Conservation (phyloP, 2,113 vertebrate species). For the Neodon shergylaensis region DNA sequence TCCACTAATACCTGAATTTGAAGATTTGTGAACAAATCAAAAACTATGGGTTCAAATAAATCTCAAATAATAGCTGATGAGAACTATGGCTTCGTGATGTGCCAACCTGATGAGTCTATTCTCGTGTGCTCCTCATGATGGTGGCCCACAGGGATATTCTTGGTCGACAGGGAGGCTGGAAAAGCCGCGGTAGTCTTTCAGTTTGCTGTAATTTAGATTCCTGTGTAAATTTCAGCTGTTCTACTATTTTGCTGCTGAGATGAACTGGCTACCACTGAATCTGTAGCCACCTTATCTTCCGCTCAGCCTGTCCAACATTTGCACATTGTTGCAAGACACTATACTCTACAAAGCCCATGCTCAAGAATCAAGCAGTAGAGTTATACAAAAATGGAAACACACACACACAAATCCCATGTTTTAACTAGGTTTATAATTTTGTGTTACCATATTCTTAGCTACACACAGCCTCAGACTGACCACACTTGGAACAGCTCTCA, state of each 20-base stretch:
- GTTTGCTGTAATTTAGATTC: not conserved
- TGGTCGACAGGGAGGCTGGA: not conserved
- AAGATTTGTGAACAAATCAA: not conserved
- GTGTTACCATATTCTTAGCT: not conserved
- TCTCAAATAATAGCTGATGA: not conserved
- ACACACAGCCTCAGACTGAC: not conserved
- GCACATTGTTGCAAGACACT: not conserved
- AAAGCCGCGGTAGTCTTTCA: not conserved
- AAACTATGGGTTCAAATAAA: not conserved
- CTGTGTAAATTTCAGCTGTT: not conserved
- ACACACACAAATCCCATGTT: not conserved
- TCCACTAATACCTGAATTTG: not conserved
- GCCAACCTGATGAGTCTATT: not conserved
- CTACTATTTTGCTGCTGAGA: fast-evolving
- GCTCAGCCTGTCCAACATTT: not conserved
- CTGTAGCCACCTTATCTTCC: not conserved
- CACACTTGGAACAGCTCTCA: not conserved
- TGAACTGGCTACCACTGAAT: not conserved
- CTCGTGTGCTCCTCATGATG: not conserved
- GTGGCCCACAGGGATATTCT: not conserved
- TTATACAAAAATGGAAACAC: not conserved
- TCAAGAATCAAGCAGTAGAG: not conserved
- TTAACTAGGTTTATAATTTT: not conserved
- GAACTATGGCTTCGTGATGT: not conserved
- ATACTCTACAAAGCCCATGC: not conserved